Evolutionary conservation across 2,797 vertebrate genomes (phyloP), one percentile per base, ranked within the genome.

Genomic region (Scomberomorus guttatus): DNA sequence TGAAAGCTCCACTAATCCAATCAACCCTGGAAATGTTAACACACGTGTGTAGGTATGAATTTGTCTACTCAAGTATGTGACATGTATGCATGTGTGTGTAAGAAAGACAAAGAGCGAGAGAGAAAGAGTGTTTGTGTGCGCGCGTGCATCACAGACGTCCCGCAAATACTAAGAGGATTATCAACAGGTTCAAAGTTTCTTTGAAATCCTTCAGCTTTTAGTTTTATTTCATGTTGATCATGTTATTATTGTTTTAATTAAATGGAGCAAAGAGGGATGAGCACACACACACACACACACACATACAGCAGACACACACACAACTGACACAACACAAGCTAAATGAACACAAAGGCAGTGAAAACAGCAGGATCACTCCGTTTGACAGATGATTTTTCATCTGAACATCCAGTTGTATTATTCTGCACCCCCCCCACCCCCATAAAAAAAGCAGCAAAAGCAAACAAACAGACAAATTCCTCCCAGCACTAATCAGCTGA

Each of bases 161-260:
- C 76, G 85, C 85, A 88, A 88, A 89, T 59, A 77, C 80, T 95
- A 94, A 96, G 93, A 94, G 93, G 95, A 95, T 96, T 95, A 95
- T 70, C 70, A 82, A 90, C 91, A 94, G 84, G 94, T 95, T 95
- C 93, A 94, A 95, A 93, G 93, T 95, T 95, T 94, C 92, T 95
- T 94, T 95, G 94, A 95, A 95, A 96, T 95, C 92, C 92, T 94
- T 91, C 89, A 88, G 92, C 91, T 93, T 95, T 93, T 87, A 90
- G 92, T 92, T 93, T 90, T 86, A 92, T 93, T 95, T 95, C 91
- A 94, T 91, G 94, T 93, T 81, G 85, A 90, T 93, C 88, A 55
- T 90, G 89, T 92, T 93, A 87, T 92, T 91, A 91, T 91, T 90
- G 85, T 94, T 94, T 94, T 94, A 95, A 95, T 94, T 95, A 93